These are phyloP conservation scores for Uropsilus gracilis DNA, from an alignment of 2,113 vertebrate genomes.

Conservation along the genomic window DNA sequence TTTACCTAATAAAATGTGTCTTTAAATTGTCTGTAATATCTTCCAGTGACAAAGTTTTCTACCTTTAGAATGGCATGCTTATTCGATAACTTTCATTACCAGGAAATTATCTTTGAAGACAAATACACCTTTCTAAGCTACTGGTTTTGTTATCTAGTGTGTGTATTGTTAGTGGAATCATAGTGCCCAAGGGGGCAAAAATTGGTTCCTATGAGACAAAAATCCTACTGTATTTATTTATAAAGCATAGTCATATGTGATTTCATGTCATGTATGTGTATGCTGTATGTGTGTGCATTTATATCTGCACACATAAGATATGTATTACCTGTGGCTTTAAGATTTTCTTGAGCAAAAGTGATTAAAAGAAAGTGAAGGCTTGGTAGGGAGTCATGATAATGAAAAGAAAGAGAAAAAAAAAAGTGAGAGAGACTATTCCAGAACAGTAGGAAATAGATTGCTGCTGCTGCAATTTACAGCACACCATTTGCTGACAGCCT, in stretches of 20 bases:
- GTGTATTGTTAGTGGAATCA: not conserved
- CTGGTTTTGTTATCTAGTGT: not conserved
- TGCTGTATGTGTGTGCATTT: not conserved
- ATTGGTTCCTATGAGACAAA: not conserved
- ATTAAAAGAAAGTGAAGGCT: not conserved
- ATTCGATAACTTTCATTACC: conserved; percentile 9
- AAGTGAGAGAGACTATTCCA: not conserved
- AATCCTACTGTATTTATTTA: not conserved
- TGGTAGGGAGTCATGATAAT: not conserved
- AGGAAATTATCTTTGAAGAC: not conserved
- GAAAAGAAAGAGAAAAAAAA: not conserved
- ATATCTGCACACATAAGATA: not conserved
- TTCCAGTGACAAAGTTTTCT: not conserved
- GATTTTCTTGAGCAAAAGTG: not conserved
- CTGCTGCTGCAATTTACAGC: not conserved
- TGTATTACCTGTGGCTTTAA: not conserved
- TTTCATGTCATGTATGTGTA: not conserved
- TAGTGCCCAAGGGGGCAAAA: no score
- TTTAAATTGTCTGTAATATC: not conserved
- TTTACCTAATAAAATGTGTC: not conserved
- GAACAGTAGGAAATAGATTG: not conserved
- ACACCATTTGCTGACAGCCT: not conserved
- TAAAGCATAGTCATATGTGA: not conserved
- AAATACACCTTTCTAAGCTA: not conserved
- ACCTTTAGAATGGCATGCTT: not conserved